Evolutionary conservation across 2,113 vertebrate genomes (phyloP).

Genomic region (Nicator chloris): DNA sequence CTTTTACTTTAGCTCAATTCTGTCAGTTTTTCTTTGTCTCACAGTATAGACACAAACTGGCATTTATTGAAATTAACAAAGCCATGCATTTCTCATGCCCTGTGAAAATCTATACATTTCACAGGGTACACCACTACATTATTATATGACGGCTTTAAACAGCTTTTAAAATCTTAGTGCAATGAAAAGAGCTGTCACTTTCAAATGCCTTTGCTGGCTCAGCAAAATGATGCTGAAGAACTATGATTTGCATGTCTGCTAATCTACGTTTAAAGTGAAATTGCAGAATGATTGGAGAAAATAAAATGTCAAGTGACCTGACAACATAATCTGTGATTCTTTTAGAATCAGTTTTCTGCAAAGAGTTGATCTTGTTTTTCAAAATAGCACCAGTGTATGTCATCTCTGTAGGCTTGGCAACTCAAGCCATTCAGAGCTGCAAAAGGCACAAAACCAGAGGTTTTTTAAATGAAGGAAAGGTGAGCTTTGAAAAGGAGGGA

Average conservation of each 20-base stretch:
- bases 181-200: neutral
- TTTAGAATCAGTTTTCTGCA: neutral
- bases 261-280: neutral
- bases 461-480: neutral
- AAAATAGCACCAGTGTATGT: neutral
- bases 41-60: neutral
- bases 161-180: neutral
- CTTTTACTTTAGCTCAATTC: neutral
- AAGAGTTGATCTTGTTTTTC: neutral
- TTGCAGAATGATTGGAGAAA: neutral
- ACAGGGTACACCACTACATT: neutral
- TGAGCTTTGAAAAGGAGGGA: neutral
- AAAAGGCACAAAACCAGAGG: neutral
- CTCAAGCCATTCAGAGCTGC: neutral
- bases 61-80: neutral
- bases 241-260: neutral
- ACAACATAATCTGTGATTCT: neutral
- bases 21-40: neutral
- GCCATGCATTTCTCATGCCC: neutral
- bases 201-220: neutral
- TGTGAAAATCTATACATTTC: neutral
- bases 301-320: neutral
- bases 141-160: neutral
- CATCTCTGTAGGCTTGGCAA: neutral
- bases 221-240: neutral